Conservation (phyloP, 2,888 invertebrate species). For the Coelopa pilipes region DNA sequence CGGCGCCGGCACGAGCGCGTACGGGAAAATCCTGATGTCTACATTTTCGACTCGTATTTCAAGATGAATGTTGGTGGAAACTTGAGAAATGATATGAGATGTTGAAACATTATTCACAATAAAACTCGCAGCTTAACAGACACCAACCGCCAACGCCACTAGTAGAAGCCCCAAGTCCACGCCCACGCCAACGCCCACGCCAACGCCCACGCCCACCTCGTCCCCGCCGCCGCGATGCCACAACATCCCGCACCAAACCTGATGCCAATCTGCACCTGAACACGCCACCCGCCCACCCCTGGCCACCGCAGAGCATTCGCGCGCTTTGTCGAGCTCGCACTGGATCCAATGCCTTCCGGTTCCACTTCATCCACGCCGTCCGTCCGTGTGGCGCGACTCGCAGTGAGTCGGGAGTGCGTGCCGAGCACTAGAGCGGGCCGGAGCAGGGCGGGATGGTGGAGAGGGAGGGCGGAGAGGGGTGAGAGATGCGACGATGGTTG, state of each 20-base stretch:
- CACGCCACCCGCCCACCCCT: not conserved
- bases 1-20: not conserved
- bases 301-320: not conserved
- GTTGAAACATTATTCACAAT: conserved; percentile 27
- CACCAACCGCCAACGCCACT: no score
- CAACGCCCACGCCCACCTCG: no score
- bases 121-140: conserved; percentile 13
- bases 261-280: not conserved
- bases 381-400: no score
- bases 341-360: not conserved
- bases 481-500: not conserved
- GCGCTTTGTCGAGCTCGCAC: not conserved
- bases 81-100: conserved; percentile 33
- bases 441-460: no score
- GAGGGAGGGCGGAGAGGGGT: no score
- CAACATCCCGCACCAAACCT: not conserved
- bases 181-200: no score
- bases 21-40: conserved; percentile 24
- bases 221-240: not conserved
- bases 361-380: not conserved
- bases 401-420: no score
- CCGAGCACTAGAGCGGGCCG: no score
- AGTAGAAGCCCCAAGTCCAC: no score
- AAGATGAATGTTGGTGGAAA: conserved; percentile 33
- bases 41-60: conserved; percentile 17